phyloP scores from a whole-genome alignment of 2,888 invertebrate genomes.

The Drosophila ezoana region DNA sequence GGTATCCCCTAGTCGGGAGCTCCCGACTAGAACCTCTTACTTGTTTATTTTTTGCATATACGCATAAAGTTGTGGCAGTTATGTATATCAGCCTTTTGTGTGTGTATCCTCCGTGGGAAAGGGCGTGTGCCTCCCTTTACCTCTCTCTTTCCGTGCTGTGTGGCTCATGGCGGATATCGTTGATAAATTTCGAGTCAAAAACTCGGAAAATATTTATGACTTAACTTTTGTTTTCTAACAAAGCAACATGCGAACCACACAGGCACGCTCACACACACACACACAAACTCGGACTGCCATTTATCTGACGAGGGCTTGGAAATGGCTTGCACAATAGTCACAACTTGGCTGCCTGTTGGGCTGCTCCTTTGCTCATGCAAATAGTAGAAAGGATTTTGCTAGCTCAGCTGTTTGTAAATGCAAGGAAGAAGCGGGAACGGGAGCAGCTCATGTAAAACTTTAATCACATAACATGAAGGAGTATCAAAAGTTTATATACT shows the following conservation, averaged over 20 bases:
- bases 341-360: conserved; percentile 26
- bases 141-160: background rate
- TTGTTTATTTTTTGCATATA: too few relatives aligned
- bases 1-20: too few relatives aligned
- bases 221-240: conserved; percentile 80
- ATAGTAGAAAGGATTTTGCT: conserved; percentile 51
- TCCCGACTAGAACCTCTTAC: too few relatives aligned
- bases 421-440: background rate
- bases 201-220: conserved; percentile 80
- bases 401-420: conserved; percentile 35
- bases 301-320: conserved; percentile 32
- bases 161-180: conserved; percentile 73
- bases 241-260: conserved; percentile 60
- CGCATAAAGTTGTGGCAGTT: conserved; percentile 5
- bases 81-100: conserved; percentile 5
- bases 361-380: conserved; percentile 61
- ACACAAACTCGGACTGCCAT: conserved; percentile 13
- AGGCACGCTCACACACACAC: background rate
- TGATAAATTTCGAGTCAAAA: conserved; percentile 80
- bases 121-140: conserved; percentile 1
- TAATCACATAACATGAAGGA: conserved; percentile 72
- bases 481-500: conserved; percentile 63
- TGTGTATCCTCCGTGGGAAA: conserved; percentile 3
- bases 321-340: conserved; percentile 60
- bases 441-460: conserved; percentile 54